These are phyloP conservation scores for Pachycephus smyrnensis DNA, from an alignment of 2,888 invertebrate genomes.

Conservation along the genomic window DNA sequence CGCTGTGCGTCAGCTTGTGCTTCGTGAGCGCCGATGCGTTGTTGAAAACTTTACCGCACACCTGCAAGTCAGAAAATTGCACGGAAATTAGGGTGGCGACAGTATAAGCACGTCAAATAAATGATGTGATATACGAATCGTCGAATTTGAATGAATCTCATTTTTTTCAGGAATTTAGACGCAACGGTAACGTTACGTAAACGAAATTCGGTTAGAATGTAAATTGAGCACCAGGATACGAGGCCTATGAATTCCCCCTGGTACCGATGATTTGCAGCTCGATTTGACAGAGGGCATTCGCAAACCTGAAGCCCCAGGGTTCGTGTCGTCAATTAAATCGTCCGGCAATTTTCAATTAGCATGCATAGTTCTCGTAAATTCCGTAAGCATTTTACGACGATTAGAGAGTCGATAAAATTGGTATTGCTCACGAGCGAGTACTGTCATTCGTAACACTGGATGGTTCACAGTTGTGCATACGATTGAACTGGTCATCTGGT, in stretches of 20 bases:
- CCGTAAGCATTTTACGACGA: neutral
- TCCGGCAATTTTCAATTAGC: constrained; percentile 49
- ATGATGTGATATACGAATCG: neutral
- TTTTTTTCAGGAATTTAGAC: neutral
- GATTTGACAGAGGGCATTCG: neutral
- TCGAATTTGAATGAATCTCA: too few relatives aligned
- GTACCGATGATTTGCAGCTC: neutral
- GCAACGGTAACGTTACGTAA: neutral
- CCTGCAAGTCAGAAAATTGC: constrained; percentile 70
- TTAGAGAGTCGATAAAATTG: neutral
- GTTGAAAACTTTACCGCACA: constrained; percentile 96
- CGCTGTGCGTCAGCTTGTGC: constrained; percentile 97
- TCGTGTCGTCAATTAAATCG: neutral
- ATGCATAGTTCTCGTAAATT: constrained; percentile 41
- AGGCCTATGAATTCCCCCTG: neutral
- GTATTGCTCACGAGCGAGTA: neutral
- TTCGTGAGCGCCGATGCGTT: constrained; percentile 97
- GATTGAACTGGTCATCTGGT: neutral
- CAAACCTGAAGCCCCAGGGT: neutral
- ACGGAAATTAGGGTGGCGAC: neutral
- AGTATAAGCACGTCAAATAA: constrained; percentile 7
- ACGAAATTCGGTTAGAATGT: neutral
- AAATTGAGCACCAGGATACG: neutral
- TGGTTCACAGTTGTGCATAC: neutral
- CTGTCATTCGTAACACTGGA: too few relatives aligned